Evolutionary conservation across 2,797 vertebrate genomes (phyloP).

Genomic region (Phoebastria nigripes): DNA sequence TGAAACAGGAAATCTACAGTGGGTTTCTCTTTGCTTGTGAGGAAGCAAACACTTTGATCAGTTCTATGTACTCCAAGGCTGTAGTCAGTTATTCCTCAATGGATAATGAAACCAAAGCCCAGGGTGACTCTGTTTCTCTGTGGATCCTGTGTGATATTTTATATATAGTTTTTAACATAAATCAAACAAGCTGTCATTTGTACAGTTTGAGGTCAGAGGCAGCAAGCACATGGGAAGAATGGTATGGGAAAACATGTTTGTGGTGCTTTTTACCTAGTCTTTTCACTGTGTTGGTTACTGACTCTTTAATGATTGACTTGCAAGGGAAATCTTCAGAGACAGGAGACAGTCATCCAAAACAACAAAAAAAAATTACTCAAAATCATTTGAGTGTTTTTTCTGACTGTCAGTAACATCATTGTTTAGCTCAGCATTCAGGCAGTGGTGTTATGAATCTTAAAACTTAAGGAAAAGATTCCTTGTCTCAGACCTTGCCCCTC

Average conservation of each 20-base stretch:
- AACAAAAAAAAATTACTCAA: background rate
- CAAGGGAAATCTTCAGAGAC: slow-evolving; percentile 25
- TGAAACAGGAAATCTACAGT: slow-evolving; percentile 61
- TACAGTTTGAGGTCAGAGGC: slow-evolving; percentile 55
- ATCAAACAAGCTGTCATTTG: slow-evolving; percentile 63
- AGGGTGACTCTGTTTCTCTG: slow-evolving; percentile 50
- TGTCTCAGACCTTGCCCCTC: background rate
- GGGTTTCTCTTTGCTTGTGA: slow-evolving; percentile 55
- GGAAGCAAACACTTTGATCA: slow-evolving; percentile 53
- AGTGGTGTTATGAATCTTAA: background rate
- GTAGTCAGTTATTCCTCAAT: slow-evolving; percentile 61
- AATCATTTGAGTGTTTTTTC: background rate
- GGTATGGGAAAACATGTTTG: background rate
- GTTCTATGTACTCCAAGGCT: slow-evolving; percentile 38
- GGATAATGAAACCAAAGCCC: slow-evolving; percentile 56
- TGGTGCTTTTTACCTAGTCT: slow-evolving; percentile 36
- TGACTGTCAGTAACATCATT: background rate
- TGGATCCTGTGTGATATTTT: slow-evolving; percentile 59
- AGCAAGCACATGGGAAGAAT: slow-evolving; percentile 23
- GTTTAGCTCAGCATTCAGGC: background rate
- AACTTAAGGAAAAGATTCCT: background rate
- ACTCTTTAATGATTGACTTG: slow-evolving; percentile 44
- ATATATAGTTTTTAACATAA: slow-evolving; percentile 63
- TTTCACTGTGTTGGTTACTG: background rate
- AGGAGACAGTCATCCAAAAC: slow-evolving; percentile 21